Percentiles rank a stretch among this genome's conserved stretches.
These are phyloP conservation scores for Bombus pyrosoma DNA, from an alignment of 1,140 invertebrate genomes.

Conservation along the genomic window DNA sequence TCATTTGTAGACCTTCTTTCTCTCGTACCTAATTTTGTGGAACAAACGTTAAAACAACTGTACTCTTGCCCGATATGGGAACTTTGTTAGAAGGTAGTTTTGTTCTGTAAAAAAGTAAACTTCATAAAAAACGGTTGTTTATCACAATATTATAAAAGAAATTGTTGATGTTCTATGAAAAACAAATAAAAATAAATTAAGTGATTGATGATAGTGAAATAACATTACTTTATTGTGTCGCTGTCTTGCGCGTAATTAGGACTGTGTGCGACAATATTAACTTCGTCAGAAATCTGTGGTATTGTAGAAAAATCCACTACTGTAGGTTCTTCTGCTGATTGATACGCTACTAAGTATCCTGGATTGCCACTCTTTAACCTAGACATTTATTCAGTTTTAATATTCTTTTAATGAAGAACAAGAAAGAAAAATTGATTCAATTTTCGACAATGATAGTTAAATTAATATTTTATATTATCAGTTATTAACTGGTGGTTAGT, in stretches of 20 bases:
- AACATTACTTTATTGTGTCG: slow-evolving; percentile 75
- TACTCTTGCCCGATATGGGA: slow-evolving; percentile 73
- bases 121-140: background rate
- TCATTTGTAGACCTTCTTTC: slow-evolving; percentile 2
- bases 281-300: slow-evolving; percentile 82
- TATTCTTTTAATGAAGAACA: background rate
- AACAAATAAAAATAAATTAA: background rate
- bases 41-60: slow-evolving; percentile 76
- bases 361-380: slow-evolving; percentile 88
- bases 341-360: slow-evolving; percentile 86
- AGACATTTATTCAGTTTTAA: slow-evolving; percentile 46
- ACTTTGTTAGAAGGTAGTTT: slow-evolving; percentile 72
- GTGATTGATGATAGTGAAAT: background rate
- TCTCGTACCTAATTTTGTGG: slow-evolving; percentile 55
- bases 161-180: background rate
- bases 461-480: slow-evolving; percentile 15
- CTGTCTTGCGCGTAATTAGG: slow-evolving; percentile 81
- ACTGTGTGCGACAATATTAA: slow-evolving; percentile 84
- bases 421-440: slow-evolving; percentile 21
- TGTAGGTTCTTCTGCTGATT: slow-evolving; percentile 82
- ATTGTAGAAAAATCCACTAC: slow-evolving; percentile 81
- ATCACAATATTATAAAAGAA: background rate
- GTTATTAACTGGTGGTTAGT: background rate
- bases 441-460: background rate
- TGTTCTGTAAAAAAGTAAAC: slow-evolving; percentile 57